Percentiles rank a stretch among this genome's conserved stretches.
These are phyloP conservation scores for Trachymyrmex cornetzi DNA, from an alignment of 1,140 invertebrate species.

Conservation along the genomic window DNA sequence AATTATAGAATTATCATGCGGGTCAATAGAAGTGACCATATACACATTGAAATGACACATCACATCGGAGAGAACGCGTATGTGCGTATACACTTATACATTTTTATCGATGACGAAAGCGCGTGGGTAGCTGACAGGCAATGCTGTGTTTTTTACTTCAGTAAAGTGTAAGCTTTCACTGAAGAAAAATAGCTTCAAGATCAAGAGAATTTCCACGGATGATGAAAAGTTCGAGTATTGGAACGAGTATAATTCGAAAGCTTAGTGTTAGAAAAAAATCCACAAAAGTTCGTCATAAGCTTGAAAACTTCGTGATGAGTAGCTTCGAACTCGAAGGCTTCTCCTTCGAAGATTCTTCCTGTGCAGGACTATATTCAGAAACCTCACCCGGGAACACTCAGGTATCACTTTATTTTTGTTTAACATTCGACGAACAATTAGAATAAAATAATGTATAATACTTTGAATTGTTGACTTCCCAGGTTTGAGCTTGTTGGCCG, in stretches of 20 bases:
- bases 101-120: slow-evolving; percentile 11
- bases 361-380: too few species aligned
- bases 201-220: background rate
- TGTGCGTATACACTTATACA: background rate
- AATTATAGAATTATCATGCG: background rate
- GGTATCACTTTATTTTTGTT: too few species aligned
- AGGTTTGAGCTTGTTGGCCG: too few species aligned
- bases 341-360: too few species aligned
- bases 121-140: background rate
- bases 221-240: background rate
- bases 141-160: background rate
- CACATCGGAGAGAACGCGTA: background rate
- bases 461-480: too few species aligned
- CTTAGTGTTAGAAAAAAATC: background rate
- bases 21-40: background rate
- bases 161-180: background rate
- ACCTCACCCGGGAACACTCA: too few species aligned
- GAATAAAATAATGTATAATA: too few species aligned
- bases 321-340: background rate
- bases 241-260: background rate
- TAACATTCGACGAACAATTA: too few species aligned
- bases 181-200: background rate
- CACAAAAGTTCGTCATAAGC: background rate
- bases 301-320: background rate
- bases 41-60: background rate